Percentiles rank a stretch among this genome's conserved stretches.
Evolutionary conservation across 53 echinoderm and acorn worm genomes (phyloP).

Genomic region (Glandiceps talaboti): DNA sequence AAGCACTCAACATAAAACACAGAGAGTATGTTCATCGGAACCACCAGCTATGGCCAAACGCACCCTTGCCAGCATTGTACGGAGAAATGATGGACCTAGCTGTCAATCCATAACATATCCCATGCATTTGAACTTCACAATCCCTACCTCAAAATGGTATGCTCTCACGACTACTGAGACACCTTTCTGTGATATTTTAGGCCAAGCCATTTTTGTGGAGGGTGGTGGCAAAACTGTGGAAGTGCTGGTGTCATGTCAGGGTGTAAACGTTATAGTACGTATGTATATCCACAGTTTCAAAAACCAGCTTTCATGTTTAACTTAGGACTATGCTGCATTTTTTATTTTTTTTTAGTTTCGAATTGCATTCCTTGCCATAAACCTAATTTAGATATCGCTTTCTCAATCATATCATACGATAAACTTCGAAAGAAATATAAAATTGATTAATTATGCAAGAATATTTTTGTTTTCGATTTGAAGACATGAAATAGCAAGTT

Average conservation of each 20-base stretch:
- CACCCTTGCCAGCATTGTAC: slow-evolving; percentile 82
- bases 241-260: no score
- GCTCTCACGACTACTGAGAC: not conserved
- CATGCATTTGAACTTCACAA: not conserved
- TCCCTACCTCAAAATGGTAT: not conserved
- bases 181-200: not conserved
- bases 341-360: no score
- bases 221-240: not conserved
- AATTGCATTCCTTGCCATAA: no score
- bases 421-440: no score
- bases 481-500: no score
- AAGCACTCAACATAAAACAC: slow-evolving; percentile 83
- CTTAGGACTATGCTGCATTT: not conserved
- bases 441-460: no score
- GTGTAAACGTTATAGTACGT: not conserved
- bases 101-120: slow-evolving; percentile 22
- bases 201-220: not conserved
- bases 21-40: slow-evolving; percentile 84
- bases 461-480: no score
- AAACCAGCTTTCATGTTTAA: not conserved
- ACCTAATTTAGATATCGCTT: no score
- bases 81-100: slow-evolving; percentile 97
- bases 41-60: slow-evolving; percentile 82
- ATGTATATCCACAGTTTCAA: not conserved
- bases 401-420: no score